A percentile compares a stretch with the other conserved stretches of the same genome.
These are phyloP conservation scores for Hirundo rustica DNA, from an alignment of 2,797 vertebrate genomes.

Conservation along the genomic window DNA sequence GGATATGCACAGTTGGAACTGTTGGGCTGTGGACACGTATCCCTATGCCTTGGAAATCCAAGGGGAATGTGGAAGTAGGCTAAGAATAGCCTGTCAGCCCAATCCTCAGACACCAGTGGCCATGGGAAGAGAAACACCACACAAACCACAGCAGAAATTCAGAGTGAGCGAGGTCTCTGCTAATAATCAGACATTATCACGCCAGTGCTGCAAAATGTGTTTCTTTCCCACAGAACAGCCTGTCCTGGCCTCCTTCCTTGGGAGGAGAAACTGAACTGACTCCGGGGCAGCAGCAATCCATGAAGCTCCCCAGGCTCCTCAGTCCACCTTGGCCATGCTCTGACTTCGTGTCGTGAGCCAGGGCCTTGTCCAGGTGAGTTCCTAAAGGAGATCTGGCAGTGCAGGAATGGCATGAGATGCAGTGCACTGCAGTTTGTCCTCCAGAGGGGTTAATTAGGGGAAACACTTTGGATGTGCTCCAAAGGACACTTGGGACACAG, in stretches of 20 bases:
- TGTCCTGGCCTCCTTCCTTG: neutral
- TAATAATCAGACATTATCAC: neutral
- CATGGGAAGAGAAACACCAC: neutral
- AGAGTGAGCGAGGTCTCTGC: neutral
- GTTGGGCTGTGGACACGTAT: neutral
- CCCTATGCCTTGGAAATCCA: neutral
- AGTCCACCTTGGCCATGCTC: neutral
- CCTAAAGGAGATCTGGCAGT: neutral
- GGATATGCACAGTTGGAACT: neutral
- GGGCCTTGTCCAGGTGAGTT: neutral
- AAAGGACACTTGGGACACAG: neutral
- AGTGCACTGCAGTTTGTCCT: neutral
- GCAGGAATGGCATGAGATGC: neutral
- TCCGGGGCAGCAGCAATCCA: neutral
- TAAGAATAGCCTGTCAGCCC: neutral
- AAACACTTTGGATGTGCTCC: neutral
- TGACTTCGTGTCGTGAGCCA: accelerated
- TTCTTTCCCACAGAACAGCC: neutral
- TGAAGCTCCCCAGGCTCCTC: neutral
- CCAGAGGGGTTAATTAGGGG: neutral
- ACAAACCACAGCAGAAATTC: slow-evolving; percentile 11
- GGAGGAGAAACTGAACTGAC: neutral
- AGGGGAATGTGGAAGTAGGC: neutral
- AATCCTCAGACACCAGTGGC: neutral
- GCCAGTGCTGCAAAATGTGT: neutral